Evolutionary conservation across 2,797 vertebrate species (phyloP).

Genomic region (Silurus lanzhouensis): DNA sequence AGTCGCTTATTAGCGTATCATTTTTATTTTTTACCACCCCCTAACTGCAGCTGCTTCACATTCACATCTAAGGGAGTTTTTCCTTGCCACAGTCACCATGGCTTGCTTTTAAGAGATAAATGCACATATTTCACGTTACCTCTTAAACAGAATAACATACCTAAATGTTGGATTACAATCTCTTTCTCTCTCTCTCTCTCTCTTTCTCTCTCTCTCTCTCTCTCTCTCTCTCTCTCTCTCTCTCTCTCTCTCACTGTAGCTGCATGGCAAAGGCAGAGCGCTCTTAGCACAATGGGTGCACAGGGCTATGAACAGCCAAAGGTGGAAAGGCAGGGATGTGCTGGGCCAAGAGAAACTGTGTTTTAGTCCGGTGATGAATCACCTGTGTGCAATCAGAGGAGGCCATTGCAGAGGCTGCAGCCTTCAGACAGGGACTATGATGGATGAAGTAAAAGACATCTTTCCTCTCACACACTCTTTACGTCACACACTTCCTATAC

Average conservation of each 20-base stretch:
- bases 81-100: no score
- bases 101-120: no score
- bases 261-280: background rate
- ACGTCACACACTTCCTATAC: slow-evolving; percentile 40
- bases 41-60: background rate
- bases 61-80: background rate
- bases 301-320: slow-evolving; percentile 23
- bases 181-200: background rate
- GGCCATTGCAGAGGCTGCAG: slow-evolving; percentile 37
- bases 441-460: slow-evolving; percentile 51
- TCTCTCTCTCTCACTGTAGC: slow-evolving; percentile 2
- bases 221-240: background rate
- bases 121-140: no score
- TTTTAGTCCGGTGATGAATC: slow-evolving; percentile 55
- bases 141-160: background rate
- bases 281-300: slow-evolving; percentile 15
- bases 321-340: slow-evolving; percentile 22
- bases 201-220: background rate
- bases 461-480: slow-evolving; percentile 37
- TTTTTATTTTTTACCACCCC: background rate
- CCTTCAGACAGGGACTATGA: slow-evolving; percentile 54
- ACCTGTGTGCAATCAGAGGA: slow-evolving; percentile 53
- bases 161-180: slow-evolving; percentile 6
- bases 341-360: slow-evolving; percentile 21
- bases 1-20: slow-evolving; percentile 26